Evolutionary conservation across 2,113 vertebrate genomes (phyloP).

Genomic region (Natator depressus): DNA sequence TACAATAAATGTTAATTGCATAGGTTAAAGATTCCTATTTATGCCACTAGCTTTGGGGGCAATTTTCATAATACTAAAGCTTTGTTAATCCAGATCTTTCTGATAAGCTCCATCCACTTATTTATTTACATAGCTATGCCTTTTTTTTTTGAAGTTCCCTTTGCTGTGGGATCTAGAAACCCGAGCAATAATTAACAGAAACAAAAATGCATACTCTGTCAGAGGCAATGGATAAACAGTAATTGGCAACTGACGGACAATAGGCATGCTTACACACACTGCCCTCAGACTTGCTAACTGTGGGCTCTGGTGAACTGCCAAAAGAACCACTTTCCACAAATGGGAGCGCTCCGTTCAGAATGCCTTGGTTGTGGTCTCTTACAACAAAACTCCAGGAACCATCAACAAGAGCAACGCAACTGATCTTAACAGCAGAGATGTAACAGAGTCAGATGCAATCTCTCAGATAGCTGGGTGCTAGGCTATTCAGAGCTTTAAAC

Average conservation of each 20-base stretch:
- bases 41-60: not conserved
- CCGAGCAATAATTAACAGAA: not conserved
- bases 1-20: not conserved
- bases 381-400: not conserved
- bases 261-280: fast-evolving
- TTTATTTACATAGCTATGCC: not conserved
- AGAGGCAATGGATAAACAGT: not conserved
- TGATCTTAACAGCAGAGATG: not conserved
- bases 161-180: not conserved
- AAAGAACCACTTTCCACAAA: not conserved
- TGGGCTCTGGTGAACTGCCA: not conserved
- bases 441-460: not conserved
- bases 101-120: not conserved
- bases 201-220: not conserved
- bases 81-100: not conserved
- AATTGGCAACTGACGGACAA: not conserved
- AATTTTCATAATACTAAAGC: not conserved
- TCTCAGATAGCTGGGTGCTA: not conserved
- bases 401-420: not conserved
- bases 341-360: not conserved
- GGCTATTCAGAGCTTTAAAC: not conserved
- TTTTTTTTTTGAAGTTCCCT: not conserved
- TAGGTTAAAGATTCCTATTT: not conserved
- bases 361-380: not conserved
- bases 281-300: not conserved